Evolutionary conservation across 2,797 vertebrate species (phyloP), one percentile per base, ranked within the genome.

Genomic region (Poecilia picta): DNA sequence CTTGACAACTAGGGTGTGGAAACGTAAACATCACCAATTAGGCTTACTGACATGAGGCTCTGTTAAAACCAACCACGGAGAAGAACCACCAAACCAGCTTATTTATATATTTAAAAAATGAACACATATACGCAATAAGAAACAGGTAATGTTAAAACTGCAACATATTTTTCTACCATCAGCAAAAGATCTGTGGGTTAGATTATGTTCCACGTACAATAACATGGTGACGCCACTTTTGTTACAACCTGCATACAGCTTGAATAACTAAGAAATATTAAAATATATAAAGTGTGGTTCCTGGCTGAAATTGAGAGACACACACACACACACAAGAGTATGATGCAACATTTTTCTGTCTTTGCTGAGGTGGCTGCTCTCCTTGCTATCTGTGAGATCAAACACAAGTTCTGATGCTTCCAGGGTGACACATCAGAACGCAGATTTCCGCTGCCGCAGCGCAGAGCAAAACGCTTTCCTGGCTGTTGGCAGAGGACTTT

Each of bases 401-500:
- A 92, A 88, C 75, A 78, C 90, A 94, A 93, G 87, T 84, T 81
- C 53, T 79, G 49, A 84, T 83, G 70, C 82, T 78, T 77, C 86
- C 77, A 82, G 39, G 68, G 49, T 80, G 87, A 82, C 74, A 88
- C 76, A 88, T 2, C n/a, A 85, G 76, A 82, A 85, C 28, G 55
- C 76, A 82, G 6, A 85, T 84, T 92, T 92, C 87, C 72, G 59
- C 39, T 86, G 43, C 78, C 66, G 72, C 45, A 68, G 46, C 73
- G 36, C 68, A 80, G 33, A 36, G 53, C 82, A 18, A 68, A 82
- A 81, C 79, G 46, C 84, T 74, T 55, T 70, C 71, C 31, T 72
- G 45, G 64, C 41, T 66, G 45, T 68, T 78, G 53, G 23, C 83
- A 28, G 78, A 73, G 0, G 83, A 71, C 41, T 31, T 36, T 55